Evolutionary conservation across 2,797 vertebrate genomes (phyloP).

Genomic region (Chloroceryle amazona): DNA sequence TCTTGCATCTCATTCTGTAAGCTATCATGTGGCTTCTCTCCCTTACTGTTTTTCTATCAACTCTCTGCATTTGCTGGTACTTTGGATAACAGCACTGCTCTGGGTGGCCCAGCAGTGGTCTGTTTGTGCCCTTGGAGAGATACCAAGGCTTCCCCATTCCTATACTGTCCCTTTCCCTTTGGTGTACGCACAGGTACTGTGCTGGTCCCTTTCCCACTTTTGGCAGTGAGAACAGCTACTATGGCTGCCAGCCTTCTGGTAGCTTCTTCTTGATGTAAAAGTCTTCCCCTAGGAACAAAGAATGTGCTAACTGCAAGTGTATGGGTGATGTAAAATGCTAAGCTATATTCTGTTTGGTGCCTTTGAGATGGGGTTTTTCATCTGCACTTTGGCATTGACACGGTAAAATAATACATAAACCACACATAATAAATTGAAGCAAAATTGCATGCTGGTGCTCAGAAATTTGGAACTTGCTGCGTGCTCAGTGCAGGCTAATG

Average conservation of each 20-base stretch:
- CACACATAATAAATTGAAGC: conserved; percentile 16
- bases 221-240: not conserved
- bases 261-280: not conserved
- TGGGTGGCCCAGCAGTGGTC: not conserved
- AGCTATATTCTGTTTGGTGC: not conserved
- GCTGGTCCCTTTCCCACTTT: not conserved
- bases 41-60: not conserved
- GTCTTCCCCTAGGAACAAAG: not conserved
- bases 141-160: not conserved
- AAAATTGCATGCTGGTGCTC: not conserved
- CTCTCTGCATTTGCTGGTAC: not conserved
- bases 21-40: not conserved
- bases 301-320: not conserved
- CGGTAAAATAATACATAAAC: conserved; percentile 5
- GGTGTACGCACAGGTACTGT: not conserved
- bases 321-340: not conserved
- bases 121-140: not conserved
- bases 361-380: not conserved
- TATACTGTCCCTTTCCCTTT: accelerated
- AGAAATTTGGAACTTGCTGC: not conserved
- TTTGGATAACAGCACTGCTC: not conserved
- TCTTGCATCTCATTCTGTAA: not conserved
- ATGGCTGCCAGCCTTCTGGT: not conserved
- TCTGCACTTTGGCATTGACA: not conserved
- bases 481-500: not conserved